Base-by-base conservation (phyloP, 2,113 vertebrate genomes). In the Sapayoa aenigma region DNA sequence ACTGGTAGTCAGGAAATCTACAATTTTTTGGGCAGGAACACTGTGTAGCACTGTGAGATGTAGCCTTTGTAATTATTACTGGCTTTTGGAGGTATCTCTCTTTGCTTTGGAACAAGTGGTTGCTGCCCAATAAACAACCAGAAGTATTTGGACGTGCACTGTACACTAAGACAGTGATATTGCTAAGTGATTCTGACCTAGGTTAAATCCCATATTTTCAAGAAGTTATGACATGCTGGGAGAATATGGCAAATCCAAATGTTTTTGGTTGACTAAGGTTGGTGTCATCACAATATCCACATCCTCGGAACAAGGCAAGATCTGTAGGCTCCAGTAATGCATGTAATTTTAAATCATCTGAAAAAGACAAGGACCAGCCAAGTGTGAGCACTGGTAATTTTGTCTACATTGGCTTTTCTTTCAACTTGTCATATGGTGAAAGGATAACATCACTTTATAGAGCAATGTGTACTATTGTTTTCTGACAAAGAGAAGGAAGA, bases 11-110 rank as follows among this genome's bases (percentile, higher is more conserved):
- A 52, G 50, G 35, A 65, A 65, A 44, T n/a, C 24, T 0, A 0
- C n/a, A 3, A 0, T 21, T 24, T 56, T 63, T 31, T n/a, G 0
- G 16, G 1, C 2, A 20, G 18, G n/a, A n/a, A n/a, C n/a, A n/a
- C n/a, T n/a, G n/a, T n/a, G n/a, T n/a, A 79, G 33, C 55, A 37
- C 17, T 60, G 55, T 33, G 39, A 39, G 16, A 50, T 62, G 23
- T 1, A 56, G 21, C 11, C 33, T 90, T 37, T 60, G 21, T 49
- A 31, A 35, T 20, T 33, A 41, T 9, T 52, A 56, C 19, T 28
- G 22, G 11, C 27, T 52, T 76, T 28, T 30, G 20, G 25, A 81
- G 30, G 22, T 11, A 23, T 5, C 12, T 55, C 9, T 14, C 31
- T 66, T 72, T 62, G 35, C 52, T 77, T 49, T 39, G 52, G 21